Evolutionary conservation across 1,140 invertebrate genomes (phyloP).

Genomic region (Megathymus violae): DNA sequence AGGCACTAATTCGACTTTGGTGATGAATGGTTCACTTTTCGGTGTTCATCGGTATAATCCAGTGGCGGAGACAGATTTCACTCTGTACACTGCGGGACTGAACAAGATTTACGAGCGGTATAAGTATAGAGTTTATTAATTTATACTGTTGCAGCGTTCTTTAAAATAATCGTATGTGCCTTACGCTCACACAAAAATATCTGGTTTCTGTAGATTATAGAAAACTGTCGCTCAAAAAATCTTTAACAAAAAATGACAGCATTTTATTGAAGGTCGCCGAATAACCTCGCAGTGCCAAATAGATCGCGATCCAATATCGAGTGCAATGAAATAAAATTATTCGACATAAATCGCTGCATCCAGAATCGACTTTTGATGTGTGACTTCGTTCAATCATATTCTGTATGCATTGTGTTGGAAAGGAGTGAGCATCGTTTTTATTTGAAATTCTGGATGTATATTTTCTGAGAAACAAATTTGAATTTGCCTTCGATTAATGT

Average conservation of each 20-base stretch:
- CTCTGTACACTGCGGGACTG: slow-evolving; percentile 4
- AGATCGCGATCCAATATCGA: slow-evolving; percentile 1
- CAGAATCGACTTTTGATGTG: slow-evolving; percentile 2
- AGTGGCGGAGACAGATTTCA: slow-evolving; percentile 11
- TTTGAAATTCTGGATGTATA: not conserved
- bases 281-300: not conserved
- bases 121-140: not conserved
- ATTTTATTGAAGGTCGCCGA: not conserved
- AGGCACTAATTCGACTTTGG: slow-evolving; percentile 7
- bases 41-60: slow-evolving; percentile 13
- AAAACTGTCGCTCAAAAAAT: not conserved
- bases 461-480: not conserved
- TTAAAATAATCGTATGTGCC: too few species aligned
- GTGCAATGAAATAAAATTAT: slow-evolving; percentile 4
- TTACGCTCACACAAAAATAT: too few species aligned
- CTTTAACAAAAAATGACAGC: not conserved
- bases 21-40: slow-evolving; percentile 17
- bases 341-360: slow-evolving; percentile 2
- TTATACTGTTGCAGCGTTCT: not conserved
- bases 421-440: slow-evolving; percentile 2
- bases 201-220: too few species aligned
- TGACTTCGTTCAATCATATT: slow-evolving; percentile 5
- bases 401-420: slow-evolving; percentile 2
- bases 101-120: not conserved
- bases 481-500: too few species aligned